Percentiles rank a stretch among this genome's conserved stretches.
Conservation (phyloP, 1,140 invertebrate genomes). For the Drosophila athabasca region DNA sequence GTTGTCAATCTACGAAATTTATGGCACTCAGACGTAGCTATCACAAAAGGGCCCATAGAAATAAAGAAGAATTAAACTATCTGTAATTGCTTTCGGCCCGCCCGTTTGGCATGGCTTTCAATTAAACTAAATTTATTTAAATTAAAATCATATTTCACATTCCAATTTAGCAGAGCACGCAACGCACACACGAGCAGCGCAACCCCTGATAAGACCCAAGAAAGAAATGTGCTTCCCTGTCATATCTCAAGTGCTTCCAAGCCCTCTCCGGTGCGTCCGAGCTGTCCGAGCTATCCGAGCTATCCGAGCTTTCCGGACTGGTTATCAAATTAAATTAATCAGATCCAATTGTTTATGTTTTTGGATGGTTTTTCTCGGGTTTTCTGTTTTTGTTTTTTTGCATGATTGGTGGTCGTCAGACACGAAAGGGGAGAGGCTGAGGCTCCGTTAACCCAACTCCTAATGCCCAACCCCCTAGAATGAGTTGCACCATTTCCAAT, state of each 20-base stretch:
- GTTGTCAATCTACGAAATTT: constrained; percentile 29
- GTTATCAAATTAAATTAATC: constrained; percentile 80
- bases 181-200: constrained; percentile 3
- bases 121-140: constrained; percentile 62
- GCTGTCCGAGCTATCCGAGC: constrained; percentile 15
- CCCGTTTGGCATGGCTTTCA: constrained; percentile 22
- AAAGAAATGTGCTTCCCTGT: constrained; percentile 9
- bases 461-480: constrained; percentile 2
- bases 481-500: constrained; percentile 62
- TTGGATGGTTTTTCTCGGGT: constrained; percentile 14
- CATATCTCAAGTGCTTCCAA: constrained; percentile 69
- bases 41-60: constrained; percentile 18
- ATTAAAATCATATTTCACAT: constrained; percentile 67
- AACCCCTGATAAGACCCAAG: constrained; percentile 35
- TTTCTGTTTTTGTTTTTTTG: constrained; percentile 35
- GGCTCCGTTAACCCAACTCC: not conserved
- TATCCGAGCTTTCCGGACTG: constrained; percentile 36
- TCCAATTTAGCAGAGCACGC: constrained; percentile 53
- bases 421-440: constrained; percentile 60
- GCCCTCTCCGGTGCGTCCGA: not conserved
- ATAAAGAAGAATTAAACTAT: constrained; percentile 31
- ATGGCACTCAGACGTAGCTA: not conserved
- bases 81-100: constrained; percentile 46
- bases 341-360: constrained; percentile 80
- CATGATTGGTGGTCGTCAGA: constrained; percentile 70